A percentile compares a stretch with the other conserved stretches of the same genome.
Conservation (phyloP, 2,113 vertebrate species). For the Stegostoma tigrinum region DNA sequence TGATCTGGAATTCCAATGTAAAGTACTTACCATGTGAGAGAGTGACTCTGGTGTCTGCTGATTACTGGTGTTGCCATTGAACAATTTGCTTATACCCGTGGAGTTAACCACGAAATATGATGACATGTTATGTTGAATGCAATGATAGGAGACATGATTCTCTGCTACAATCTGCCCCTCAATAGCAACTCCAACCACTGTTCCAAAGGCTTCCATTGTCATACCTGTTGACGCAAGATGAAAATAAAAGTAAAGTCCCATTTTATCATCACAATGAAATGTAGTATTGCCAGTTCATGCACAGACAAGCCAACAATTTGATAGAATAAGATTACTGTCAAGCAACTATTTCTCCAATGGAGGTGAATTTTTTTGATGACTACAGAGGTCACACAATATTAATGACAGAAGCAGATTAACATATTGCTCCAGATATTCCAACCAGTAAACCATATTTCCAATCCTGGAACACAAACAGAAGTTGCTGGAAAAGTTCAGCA, state of each 20-base stretch:
- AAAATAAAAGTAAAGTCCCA: background rate
- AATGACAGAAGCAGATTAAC: background rate
- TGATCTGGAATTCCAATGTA: constrained; percentile 22
- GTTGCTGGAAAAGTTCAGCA: too few relatives aligned
- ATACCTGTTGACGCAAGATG: constrained; percentile 65
- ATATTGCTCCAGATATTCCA: too few relatives aligned
- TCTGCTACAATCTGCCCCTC: constrained; percentile 87
- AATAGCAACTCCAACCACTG: constrained; percentile 77
- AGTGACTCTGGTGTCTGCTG: constrained; percentile 55
- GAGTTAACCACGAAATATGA: constrained; percentile 52
- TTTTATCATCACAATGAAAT: background rate
- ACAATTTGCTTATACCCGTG: constrained; percentile 46
- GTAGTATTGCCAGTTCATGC: background rate
- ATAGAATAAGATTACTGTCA: background rate
- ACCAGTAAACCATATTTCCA: too few relatives aligned
- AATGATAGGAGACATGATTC: constrained; percentile 69
- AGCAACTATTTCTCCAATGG: background rate
- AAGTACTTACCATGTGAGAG: constrained; percentile 59
- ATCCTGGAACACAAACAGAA: too few relatives aligned
- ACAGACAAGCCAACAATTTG: background rate
- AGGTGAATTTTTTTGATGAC: background rate
- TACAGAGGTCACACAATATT: background rate
- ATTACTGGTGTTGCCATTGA: constrained; percentile 46
- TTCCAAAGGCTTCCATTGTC: constrained; percentile 86
- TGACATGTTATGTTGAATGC: constrained; percentile 53